These are phyloP conservation scores for Bovichtus variegatus DNA, from an alignment of 2,797 vertebrate genomes.

Conservation along the genomic window DNA sequence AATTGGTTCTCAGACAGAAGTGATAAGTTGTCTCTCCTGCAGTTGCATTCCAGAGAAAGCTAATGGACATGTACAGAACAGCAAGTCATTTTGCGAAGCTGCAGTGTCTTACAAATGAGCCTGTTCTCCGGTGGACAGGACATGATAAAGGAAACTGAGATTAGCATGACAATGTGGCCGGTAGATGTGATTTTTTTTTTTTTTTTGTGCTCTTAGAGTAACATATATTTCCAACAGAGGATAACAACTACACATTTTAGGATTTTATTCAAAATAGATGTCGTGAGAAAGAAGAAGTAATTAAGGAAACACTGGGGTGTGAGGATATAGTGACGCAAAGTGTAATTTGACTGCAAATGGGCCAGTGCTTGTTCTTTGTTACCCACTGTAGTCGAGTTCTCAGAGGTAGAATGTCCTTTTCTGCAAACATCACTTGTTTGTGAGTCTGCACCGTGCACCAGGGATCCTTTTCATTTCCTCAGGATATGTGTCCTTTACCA, in stretches of 20 bases:
- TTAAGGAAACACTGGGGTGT: neutral
- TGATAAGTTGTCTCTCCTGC: slow-evolving; percentile 17
- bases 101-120: slow-evolving; percentile 22
- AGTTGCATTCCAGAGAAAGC: slow-evolving; percentile 20
- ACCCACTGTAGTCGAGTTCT: neutral
- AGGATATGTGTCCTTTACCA: slow-evolving; percentile 36
- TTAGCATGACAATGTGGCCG: slow-evolving; percentile 10
- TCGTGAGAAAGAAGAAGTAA: neutral
- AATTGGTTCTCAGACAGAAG: slow-evolving; percentile 14
- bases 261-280: neutral
- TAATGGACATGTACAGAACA: slow-evolving; percentile 6
- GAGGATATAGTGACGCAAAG: slow-evolving; percentile 1
- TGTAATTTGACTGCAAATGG: slow-evolving; percentile 10
- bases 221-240: neutral
- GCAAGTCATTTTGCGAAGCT: slow-evolving; percentile 23
- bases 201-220: neutral
- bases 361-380: slow-evolving; percentile 1
- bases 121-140: slow-evolving; percentile 7
- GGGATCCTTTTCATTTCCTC: slow-evolving; percentile 47
- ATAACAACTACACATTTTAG: neutral
- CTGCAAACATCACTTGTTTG: slow-evolving; percentile 4
- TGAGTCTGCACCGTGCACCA: slow-evolving; percentile 6
- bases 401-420: slow-evolving; percentile 12
- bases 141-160: neutral
- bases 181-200: slow-evolving; percentile 3